Evolutionary conservation across 2,113 vertebrate genomes (phyloP).

Genomic region (Porphyrio hochstetteri): DNA sequence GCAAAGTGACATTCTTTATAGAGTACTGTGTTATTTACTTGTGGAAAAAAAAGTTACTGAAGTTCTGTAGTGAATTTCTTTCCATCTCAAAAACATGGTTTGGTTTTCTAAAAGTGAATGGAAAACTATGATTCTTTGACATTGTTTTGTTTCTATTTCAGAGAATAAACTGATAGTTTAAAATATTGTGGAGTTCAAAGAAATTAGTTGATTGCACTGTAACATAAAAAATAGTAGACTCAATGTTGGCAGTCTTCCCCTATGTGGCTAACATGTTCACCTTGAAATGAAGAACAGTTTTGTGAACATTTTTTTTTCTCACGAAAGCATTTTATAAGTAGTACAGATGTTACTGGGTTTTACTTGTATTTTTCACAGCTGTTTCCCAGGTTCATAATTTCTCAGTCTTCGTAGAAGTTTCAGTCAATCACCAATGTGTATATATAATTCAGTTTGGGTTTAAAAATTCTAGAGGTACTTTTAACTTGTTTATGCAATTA

Average conservation of each 20-base stretch:
- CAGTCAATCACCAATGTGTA: not conserved
- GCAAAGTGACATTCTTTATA: not conserved
- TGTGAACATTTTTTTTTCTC: not conserved
- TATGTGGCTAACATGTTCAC: not conserved
- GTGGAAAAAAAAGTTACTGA: not conserved
- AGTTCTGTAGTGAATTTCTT: not conserved
- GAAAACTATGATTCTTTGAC: not conserved
- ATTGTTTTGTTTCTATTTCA: not conserved
- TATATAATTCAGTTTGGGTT: not conserved
- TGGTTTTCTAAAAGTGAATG: not conserved
- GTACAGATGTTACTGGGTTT: not conserved
- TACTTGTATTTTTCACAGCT: not conserved
- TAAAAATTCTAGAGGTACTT: not conserved
- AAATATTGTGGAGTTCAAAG: not conserved
- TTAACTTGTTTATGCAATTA: constrained; percentile 29
- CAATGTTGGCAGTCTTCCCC: not conserved
- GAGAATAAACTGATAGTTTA: not conserved
- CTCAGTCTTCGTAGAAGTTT: not conserved
- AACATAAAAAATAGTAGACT: not conserved
- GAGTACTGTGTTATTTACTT: not conserved
- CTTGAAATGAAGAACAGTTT: not conserved
- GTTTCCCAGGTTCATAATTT: not conserved
- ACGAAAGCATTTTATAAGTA: not conserved
- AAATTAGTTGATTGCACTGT: not conserved
- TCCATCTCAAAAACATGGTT: not conserved